Evolutionary conservation across 2,113 vertebrate genomes (phyloP), one percentile per base, ranked within the genome.

Genomic region (Oreochromis tanganicae): DNA sequence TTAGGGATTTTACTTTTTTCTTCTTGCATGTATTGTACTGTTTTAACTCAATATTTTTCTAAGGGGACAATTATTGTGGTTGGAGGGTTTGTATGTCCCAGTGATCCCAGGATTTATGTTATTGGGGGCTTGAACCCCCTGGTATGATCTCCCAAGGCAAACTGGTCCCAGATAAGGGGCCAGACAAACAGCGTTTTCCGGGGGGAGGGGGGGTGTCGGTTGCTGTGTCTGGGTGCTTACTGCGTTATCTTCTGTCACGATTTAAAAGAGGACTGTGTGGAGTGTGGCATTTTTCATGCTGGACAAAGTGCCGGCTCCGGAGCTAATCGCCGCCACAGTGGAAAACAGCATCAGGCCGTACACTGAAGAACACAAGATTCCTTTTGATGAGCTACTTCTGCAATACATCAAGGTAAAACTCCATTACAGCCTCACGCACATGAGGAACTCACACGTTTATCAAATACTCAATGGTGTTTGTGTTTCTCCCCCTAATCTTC

Each of bases 221-320:
- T 50, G 14, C 48, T 17, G 13, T 48, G 16, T 17, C 46, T 50
- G 3, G 46, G 14, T 24, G 2, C 13, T 32, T 21, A 38, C 3
- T n/a, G 29, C 2, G 5, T 11, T 78, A 19, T 38, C 82, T 21
- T 59, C 1, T 68, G 82, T 7, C 12, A 32, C 8, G 21, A 2
- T 83, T 86, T 84, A 9, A 89, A 91, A 99, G 99, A 97, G 97
- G 87, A 97, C 95, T 19, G 94, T 96, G 4, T 94, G 95, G 21
- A 97, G 97, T 16, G 97, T 99, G 2, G 98, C 97, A 1, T 99
- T 98, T 88, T 96, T 97, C 46, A 99, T 99, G 98, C 95, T 99
- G 52, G 98, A 99, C 93, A 98, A 98, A 95, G 97, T 99, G 13
- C 89, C 97, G 6, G 99, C 97, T 46, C 98, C 98, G 1, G 98